Conservation (phyloP, 2,113 vertebrate genomes). For the Tragelaphus buxtoni region DNA sequence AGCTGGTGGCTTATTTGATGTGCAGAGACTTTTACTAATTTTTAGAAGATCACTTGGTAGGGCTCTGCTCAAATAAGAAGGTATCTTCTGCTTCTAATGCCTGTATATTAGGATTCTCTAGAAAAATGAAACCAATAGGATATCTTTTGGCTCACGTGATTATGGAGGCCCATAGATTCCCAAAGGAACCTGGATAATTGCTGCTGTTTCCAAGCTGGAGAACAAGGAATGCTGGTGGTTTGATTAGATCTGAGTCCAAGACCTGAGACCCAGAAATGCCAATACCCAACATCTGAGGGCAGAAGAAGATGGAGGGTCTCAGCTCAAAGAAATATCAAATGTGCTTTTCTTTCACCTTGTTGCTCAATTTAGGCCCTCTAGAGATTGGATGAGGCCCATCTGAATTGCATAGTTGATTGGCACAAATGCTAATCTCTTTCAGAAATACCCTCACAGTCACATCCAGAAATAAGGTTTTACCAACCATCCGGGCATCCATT, state of each 20-base stretch:
- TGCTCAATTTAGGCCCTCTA: not conserved
- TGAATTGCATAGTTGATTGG: not conserved
- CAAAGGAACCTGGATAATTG: not conserved
- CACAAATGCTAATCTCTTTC: not conserved
- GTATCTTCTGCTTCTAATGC: not conserved
- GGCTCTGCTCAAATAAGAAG: not conserved
- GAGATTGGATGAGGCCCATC: not conserved
- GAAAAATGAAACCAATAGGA: not conserved
- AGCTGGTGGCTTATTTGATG: not conserved
- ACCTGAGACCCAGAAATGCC: not conserved
- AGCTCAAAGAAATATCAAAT: not conserved
- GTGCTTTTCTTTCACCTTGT: not conserved
- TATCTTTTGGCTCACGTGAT: not conserved
- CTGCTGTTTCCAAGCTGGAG: not conserved
- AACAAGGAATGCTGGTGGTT: not conserved
- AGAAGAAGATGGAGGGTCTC: not conserved
- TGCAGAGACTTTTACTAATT: not conserved
- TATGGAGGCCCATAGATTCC: not conserved
- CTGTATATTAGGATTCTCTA: not conserved
- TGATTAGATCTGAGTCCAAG: not conserved
- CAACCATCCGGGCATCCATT: not conserved
- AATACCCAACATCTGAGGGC: not conserved
- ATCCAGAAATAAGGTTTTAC: not conserved
- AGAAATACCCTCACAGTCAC: not conserved
- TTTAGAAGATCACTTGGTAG: not conserved